Evolutionary conservation across 2,797 vertebrate species (phyloP), one percentile per base, ranked within the genome.

Genomic region (Hozukius guyotensis): DNA sequence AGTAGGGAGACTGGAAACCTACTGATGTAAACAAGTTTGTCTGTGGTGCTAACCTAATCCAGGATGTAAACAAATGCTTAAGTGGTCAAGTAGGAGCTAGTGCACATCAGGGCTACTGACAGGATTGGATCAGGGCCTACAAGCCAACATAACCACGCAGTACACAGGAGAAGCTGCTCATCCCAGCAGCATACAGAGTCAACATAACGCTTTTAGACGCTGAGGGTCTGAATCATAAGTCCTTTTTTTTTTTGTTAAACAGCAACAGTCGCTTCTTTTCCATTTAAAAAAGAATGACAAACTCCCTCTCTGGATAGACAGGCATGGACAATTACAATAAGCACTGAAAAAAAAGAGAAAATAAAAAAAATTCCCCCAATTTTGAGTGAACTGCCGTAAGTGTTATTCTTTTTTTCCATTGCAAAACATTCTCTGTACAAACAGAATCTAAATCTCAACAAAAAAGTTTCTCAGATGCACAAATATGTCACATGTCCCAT

Each of bases 341-440:
- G 91, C 93, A 94, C 91, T 90, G 89, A 83, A 87, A 87, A 84
- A 82, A 31, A 74, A 25, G 46, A 49, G 46, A 27, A 42, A 25
- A 38, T 6, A 12, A 53, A 78, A 72, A 87, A 86, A 87, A 87
- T 53, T 25, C 25, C 79, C 72, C 80, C 75, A 78, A 73, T 88
- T 83, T 81, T 81, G 74, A 86, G 77, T 71, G 80, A 89, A 87
- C 85, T 86, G 83, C 81, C 81, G 14, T 83, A 78, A 77, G 59
- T 88, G 78, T 89, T 80, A 68, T 81, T 86, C 1, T 83, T 92
- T 89, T 88, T 83, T 78, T 77, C 73, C 84, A 73, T 92, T 93
- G 92, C 90, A 93, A 93, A 95, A 95, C 89, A 92, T 94, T 94
- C 83, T 95, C 84, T 93, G 90, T 94, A 94, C 82, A 94, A 94